Percentiles rank a stretch among this genome's conserved stretches.
These are phyloP conservation scores for Tinea semifulvella DNA, from an alignment of 2,888 invertebrate species.

Conservation along the genomic window DNA sequence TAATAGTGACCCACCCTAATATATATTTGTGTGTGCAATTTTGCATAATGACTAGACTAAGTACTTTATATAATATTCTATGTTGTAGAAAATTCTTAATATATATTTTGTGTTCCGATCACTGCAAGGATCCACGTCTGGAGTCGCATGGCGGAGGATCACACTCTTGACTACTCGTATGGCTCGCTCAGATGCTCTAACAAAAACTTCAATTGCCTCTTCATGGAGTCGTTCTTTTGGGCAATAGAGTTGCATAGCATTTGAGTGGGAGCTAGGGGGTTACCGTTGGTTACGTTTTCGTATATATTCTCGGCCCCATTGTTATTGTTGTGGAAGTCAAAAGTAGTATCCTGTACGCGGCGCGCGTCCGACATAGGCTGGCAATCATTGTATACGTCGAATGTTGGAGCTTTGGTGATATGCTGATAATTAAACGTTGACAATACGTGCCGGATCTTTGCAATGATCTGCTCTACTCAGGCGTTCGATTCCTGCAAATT, in stretches of 20 bases:
- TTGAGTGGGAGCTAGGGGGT: constrained; percentile 55
- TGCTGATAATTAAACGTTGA: constrained; percentile 77
- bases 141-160: constrained; percentile 59
- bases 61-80: constrained; percentile 44
- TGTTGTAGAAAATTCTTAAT: constrained; percentile 24
- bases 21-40: constrained; percentile 45
- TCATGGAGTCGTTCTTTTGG: constrained; percentile 59
- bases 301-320: constrained; percentile 33
- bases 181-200: constrained; percentile 73
- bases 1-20: constrained; percentile 24
- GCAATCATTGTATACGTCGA: constrained; percentile 57
- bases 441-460: constrained; percentile 82
- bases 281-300: constrained; percentile 56
- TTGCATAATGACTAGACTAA: constrained; percentile 64
- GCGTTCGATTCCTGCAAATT: constrained; percentile 83
- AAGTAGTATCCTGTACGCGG: constrained; percentile 46
- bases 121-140: constrained; percentile 65
- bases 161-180: constrained; percentile 66
- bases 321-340: constrained; percentile 50
- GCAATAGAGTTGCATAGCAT: constrained; percentile 58
- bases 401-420: constrained; percentile 57
- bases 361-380: constrained; percentile 39
- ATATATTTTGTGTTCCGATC: constrained; percentile 53
- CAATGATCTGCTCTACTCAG: constrained; percentile 89
- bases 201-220: constrained; percentile 66